phyloP scores from a whole-genome alignment of 2,888 invertebrate genomes.

The Dryococelus australis region DNA sequence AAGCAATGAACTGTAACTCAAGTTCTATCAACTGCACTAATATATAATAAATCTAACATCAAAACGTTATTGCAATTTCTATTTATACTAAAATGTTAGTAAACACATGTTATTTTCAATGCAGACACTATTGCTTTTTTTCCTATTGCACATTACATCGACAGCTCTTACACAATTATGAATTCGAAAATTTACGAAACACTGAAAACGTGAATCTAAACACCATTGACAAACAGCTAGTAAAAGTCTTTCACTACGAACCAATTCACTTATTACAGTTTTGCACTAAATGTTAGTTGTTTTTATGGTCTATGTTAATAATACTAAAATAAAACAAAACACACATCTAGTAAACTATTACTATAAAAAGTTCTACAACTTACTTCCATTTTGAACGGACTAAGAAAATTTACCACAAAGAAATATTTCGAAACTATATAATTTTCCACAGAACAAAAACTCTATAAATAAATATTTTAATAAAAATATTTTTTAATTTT shows the following conservation, averaged over 20 bases:
- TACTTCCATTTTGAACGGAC: conserved; percentile 2
- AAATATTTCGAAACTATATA: background rate
- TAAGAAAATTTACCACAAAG: conserved; percentile 10
- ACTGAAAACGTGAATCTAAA: background rate
- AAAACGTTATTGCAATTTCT: background rate
- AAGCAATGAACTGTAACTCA: conserved; percentile 8
- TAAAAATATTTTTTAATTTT: conserved; percentile 6
- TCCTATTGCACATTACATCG: conserved; percentile 1
- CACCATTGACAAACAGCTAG: conserved; percentile 10
- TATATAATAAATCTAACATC: background rate
- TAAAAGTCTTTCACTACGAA: background rate
- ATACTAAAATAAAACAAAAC: background rate
- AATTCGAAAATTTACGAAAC: conserved; percentile 13
- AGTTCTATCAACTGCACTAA: conserved; percentile 16
- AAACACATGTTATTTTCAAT: background rate
- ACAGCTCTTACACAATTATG: conserved; percentile 6
- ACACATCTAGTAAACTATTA: conserved; percentile 8
- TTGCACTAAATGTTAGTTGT: conserved; percentile 6
- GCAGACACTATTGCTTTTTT: conserved; percentile 5
- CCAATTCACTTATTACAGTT: background rate
- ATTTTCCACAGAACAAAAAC: background rate
- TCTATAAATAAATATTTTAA: background rate
- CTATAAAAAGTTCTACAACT: conserved; percentile 5
- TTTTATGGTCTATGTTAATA: conserved; percentile 2
- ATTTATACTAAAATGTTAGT: conserved; percentile 16